Base-by-base conservation (phyloP, 2,113 vertebrate genomes). In the Albula goreensis region DNA sequence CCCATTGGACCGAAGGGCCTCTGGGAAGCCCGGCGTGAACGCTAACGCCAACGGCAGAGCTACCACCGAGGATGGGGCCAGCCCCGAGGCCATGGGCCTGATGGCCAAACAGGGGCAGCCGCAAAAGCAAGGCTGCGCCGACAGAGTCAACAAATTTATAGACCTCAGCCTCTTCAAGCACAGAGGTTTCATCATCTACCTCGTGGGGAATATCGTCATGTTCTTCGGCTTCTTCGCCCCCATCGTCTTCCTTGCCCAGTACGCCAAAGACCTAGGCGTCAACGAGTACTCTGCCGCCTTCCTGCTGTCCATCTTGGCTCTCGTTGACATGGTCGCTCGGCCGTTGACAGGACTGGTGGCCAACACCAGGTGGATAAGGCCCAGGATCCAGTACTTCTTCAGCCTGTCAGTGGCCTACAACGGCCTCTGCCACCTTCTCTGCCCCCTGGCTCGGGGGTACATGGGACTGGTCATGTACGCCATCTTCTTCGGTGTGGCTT, bases 101-200 rank as follows among this genome's bases (percentile, higher is more conserved):
- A 51, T 88, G 17, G 87, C 12, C 49, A 84, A 89, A 83, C 70
- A 9, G 0, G 86, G 92, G 85, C 48, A 85, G 41, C 88, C 88
- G 41, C 89, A 74, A 60, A 90, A 41, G 87, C 91, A 86, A 74
- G 86, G 90, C 52, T 95, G 93, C 70, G 22, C 92, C 79, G 88
- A 92, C 80, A 93, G 90, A 81, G 80, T 94, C 77, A 94, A 92
- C 2, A 92, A 89, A 81, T 93, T 95, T 88, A 92, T 97, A 0
- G 97, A 97, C 60, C 31, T 96, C n/a, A 94, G 96, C 0, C 95
- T 97, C 60, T 98, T 97, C 87, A 96, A 92, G 89, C 96, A 97
- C 90, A 89, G 96, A 85, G 96, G 95, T 2, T 97, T 96, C 91
- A 89, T 97, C 70, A 97, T 97, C 91, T 97, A 97, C 89, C 92